phyloP scores from a whole-genome alignment of 1,140 invertebrate genomes.

The Laupala kohalensis region DNA sequence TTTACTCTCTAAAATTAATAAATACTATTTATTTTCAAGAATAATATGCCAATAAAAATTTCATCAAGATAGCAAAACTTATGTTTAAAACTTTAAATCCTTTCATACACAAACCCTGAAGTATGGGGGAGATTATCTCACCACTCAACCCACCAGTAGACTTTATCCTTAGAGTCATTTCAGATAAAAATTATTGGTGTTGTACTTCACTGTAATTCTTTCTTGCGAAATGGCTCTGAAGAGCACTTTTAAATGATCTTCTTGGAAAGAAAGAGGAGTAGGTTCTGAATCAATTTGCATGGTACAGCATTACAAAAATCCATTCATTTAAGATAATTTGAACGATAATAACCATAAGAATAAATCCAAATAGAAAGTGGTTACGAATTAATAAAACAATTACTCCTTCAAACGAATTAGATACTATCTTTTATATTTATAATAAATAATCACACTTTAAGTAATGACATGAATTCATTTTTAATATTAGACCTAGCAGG shows the following conservation, averaged over 20 bases:
- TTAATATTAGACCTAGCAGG: too few species aligned
- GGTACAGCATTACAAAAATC: neutral
- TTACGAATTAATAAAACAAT: too few species aligned
- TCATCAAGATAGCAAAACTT: neutral
- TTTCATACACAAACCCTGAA: neutral
- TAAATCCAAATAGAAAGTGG: too few species aligned
- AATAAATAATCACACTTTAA: too few species aligned
- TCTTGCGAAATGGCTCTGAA: neutral
- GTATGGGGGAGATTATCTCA: neutral
- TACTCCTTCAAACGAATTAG: too few species aligned
- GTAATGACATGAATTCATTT: too few species aligned
- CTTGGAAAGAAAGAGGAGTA: neutral
- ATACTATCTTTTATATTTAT: too few species aligned
- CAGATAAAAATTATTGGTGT: conserved; percentile 1
- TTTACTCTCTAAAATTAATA: neutral
- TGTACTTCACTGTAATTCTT: neutral
- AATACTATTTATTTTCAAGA: neutral
- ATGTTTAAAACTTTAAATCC: neutral
- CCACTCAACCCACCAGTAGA: neutral
- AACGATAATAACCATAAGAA: too few species aligned
- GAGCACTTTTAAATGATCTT: neutral
- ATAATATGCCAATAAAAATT: neutral
- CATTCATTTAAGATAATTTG: neutral
- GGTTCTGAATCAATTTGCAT: neutral
- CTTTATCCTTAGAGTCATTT: neutral